Evolutionary conservation across 2,797 vertebrate species (phyloP).

Genomic region (Thamnophis elegans): DNA sequence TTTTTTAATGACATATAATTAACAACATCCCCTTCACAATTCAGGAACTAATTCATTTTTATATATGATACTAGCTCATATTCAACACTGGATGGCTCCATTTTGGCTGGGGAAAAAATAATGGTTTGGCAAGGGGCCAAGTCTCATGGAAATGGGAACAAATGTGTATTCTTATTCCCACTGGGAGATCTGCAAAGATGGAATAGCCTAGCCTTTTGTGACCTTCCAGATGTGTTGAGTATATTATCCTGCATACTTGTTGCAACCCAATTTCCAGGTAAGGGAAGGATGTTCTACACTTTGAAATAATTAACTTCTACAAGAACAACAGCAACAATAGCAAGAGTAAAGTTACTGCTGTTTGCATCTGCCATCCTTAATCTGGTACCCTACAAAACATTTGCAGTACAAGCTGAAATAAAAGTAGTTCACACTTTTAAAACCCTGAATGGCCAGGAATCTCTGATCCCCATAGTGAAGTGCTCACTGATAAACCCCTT

Average conservation of each 20-base stretch:
- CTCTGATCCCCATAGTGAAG: neutral
- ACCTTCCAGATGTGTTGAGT: neutral
- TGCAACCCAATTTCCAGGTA: neutral
- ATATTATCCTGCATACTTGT: neutral
- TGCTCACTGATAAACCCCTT: neutral
- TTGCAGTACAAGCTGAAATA: neutral
- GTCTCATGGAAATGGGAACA: neutral
- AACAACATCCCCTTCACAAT: neutral
- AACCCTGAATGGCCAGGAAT: neutral
- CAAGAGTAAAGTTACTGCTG: neutral
- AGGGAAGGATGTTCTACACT: neutral
- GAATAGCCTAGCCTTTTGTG: neutral
- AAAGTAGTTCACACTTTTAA: neutral
- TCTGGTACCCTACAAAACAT: neutral
- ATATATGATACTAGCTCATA: neutral
- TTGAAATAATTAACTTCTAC: neutral
- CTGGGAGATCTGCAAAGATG: neutral
- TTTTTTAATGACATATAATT: neutral
- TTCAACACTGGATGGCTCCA: neutral
- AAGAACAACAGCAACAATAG: neutral
- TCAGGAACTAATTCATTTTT: neutral
- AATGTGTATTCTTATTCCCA: neutral
- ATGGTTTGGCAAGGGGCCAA: neutral
- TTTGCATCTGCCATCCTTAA: neutral
- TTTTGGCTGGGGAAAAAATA: neutral